Base-by-base conservation (phyloP, 2,113 vertebrate genomes). In the Dipodomys merriami region DNA sequence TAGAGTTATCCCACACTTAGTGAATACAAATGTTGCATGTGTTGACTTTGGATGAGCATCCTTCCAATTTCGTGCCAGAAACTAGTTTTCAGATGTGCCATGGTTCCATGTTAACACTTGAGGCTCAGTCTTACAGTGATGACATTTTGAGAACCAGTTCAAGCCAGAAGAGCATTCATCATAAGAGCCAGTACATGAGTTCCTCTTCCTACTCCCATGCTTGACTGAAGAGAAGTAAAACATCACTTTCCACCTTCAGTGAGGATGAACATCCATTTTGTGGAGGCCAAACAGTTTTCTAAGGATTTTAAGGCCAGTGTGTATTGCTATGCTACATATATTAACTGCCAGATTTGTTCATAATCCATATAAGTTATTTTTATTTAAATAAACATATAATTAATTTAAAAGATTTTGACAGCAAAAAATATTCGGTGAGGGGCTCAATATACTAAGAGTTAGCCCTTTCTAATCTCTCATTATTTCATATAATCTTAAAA, bases 281-380 rank as follows among this genome's bases (percentile, higher is more conserved):
- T 72, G 10, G 79, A 93, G 78, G 60, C 23, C 68, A 71, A 13
- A 62, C 18, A 65, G 39, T 88, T 39, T 68, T 64, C 65, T 73
- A 13, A 39, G 27, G 62, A 83, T 83, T 46, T 73, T 44, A 83
- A 90, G 16, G 6, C 8, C 62, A 83, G 22, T 2, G 13, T 46
- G 13, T 7, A 23, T 44, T 67, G 73, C 53, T 25, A 80, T 44
- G 49, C 7, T 27, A 44, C 30, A 4, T 30, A 18, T 19, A 25
- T 19, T 35, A 76, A 71, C n/a, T 72, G 33, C 7, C 73, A 82
- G 5, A 5, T 87, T 83, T 84, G 16, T 86, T 86, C 44, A 74
- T 78, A 91, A 92, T 94, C 90, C 11, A 57, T 57, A 73, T 68
- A 39, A 73, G 30, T 33, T 79, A 10, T 46, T 94, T 84, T 87